Percentiles rank a stretch among this genome's conserved stretches.
Evolutionary conservation across 2,888 invertebrate genomes (phyloP).

Genomic region (Phalera bucephala): DNA sequence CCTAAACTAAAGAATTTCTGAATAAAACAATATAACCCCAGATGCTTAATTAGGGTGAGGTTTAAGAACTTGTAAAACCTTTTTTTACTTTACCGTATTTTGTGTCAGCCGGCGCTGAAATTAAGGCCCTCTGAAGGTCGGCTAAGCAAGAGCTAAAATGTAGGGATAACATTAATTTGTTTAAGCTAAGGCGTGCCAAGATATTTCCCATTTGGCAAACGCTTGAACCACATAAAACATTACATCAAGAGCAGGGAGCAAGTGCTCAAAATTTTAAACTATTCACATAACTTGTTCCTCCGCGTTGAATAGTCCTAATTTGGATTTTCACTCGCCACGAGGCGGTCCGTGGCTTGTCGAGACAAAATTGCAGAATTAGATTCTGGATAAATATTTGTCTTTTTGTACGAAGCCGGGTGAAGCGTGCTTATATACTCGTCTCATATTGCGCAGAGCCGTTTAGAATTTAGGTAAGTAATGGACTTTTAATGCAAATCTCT

Average conservation of each 20-base stretch:
- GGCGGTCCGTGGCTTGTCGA: slow-evolving; percentile 3
- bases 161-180: slow-evolving; percentile 19
- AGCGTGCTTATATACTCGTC: slow-evolving; percentile 28
- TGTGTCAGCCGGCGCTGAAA: background rate
- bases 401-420: slow-evolving; percentile 29
- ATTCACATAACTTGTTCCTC: slow-evolving; percentile 20
- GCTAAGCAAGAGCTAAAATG: slow-evolving; percentile 7
- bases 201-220: slow-evolving; percentile 22
- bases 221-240: slow-evolving; percentile 18
- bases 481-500: slow-evolving; percentile 13
- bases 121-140: slow-evolving; percentile 2
- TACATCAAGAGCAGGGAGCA: slow-evolving; percentile 12
- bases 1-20: no score
- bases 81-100: slow-evolving; percentile 6
- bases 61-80: slow-evolving; percentile 15
- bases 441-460: slow-evolving; percentile 22
- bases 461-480: slow-evolving; percentile 18
- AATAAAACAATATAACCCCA: no score
- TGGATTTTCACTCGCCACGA: slow-evolving; percentile 18
- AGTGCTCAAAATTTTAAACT: slow-evolving; percentile 24
- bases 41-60: slow-evolving; percentile 13
- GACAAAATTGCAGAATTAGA: slow-evolving; percentile 23
- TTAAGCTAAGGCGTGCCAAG: slow-evolving; percentile 19
- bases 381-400: slow-evolving; percentile 32
- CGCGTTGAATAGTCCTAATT: slow-evolving; percentile 27